Evolutionary conservation across 2,113 vertebrate genomes (phyloP).

Genomic region (Todiramphus saurophagus): DNA sequence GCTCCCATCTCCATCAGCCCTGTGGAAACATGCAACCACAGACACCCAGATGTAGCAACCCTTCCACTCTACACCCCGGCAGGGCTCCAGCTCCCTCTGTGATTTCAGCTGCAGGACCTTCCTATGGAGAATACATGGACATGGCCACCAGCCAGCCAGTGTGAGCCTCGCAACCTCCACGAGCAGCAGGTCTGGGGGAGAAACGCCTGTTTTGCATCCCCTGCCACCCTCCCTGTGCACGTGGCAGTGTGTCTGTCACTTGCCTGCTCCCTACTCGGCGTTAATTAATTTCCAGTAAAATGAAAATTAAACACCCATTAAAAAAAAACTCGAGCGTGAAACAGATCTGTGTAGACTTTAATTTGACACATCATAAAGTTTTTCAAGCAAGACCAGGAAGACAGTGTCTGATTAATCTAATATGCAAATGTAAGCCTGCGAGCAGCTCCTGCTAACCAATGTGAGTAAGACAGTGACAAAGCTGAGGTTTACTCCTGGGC

Average conservation of each 20-base stretch:
- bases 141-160: fast-evolving
- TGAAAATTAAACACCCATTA: neutral
- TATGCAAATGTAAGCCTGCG: neutral
- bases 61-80: no score
- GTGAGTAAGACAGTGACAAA: neutral
- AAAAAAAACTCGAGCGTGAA: neutral
- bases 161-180: no score
- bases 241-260: neutral
- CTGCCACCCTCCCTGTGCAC: neutral
- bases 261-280: neutral
- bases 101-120: no score
- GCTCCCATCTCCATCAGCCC: neutral
- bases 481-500: neutral
- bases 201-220: fast-evolving
- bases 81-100: neutral
- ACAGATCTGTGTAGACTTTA: neutral
- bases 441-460: neutral
- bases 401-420: conserved; percentile 7
- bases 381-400: neutral
- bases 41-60: no score
- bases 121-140: fast-evolving
- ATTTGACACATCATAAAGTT: neutral
- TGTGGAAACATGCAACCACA: fast-evolving
- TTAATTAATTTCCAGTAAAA: neutral
- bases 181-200: neutral